Percentiles rank a stretch among this genome's conserved stretches.
These are phyloP conservation scores for Falco cherrug DNA, from an alignment of 2,797 vertebrate species.

Conservation along the genomic window DNA sequence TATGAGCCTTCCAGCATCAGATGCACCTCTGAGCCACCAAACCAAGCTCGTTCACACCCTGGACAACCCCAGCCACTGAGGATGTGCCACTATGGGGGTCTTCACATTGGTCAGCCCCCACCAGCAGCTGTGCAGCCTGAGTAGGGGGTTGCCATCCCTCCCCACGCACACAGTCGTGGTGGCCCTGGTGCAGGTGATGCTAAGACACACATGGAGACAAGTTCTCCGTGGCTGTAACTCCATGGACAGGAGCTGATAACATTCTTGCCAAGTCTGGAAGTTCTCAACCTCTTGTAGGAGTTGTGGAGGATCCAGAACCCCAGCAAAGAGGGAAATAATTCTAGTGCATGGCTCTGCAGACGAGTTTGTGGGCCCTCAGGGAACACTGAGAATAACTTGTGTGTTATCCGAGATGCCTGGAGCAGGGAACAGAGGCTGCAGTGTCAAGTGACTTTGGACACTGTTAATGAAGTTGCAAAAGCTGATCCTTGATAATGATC, in stretches of 20 bases:
- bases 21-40: not conserved
- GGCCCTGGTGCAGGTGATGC: not conserved
- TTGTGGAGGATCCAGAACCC: not conserved
- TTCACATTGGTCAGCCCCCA: not conserved
- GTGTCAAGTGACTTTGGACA: not conserved
- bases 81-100: fast-evolving
- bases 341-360: fast-evolving
- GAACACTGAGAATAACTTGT: fast-evolving
- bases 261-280: not conserved
- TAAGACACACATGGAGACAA: not conserved
- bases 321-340: not conserved
- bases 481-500: not conserved
- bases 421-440: not conserved
- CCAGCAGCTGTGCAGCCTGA: not conserved
- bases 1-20: not conserved
- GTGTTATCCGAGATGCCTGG: fast-evolving
- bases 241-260: not conserved
- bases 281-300: not conserved
- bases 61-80: not conserved
- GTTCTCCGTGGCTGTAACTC: not conserved
- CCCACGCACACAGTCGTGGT: fast-evolving
- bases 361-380: fast-evolving
- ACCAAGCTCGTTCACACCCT: too few relatives aligned
- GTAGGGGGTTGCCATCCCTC: not conserved
- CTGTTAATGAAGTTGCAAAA: not conserved